A percentile compares a stretch with the other conserved stretches of the same genome.
Evolutionary conservation across 2,888 invertebrate genomes (phyloP).

Genomic region (Ophioninae sp.): DNA sequence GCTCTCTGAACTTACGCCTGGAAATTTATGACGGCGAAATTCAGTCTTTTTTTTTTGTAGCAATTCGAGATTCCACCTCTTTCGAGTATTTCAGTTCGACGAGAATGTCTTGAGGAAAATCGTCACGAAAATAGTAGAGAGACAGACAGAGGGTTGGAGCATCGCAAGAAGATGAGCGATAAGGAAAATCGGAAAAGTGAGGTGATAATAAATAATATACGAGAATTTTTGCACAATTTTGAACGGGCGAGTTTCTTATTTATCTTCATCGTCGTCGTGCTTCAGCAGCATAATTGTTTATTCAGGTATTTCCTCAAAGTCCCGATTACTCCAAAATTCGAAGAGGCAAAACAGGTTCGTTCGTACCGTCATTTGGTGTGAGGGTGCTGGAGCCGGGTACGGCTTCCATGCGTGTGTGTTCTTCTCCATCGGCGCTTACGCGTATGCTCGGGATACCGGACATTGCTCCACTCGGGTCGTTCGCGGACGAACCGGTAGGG

Average conservation of each 20-base stretch:
- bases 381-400: conserved; percentile 74
- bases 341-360: conserved; percentile 14
- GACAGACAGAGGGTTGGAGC: too few relatives aligned
- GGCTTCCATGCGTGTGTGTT: conserved; percentile 71
- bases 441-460: conserved; percentile 71
- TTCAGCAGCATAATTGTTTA: neutral
- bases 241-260: conserved; percentile 16
- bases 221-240: neutral
- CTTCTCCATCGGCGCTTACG: conserved; percentile 71
- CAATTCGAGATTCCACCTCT: neutral
- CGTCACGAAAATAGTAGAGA: neutral
- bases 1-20: conserved; percentile 85
- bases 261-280: conserved; percentile 13
- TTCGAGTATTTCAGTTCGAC: neutral
- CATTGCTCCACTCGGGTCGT: conserved; percentile 71
- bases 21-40: conserved; percentile 8
- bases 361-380: conserved; percentile 74
- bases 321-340: neutral
- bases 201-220: conserved; percentile 34
- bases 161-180: neutral
- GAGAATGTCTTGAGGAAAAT: neutral
- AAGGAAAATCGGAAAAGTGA: conserved; percentile 18
- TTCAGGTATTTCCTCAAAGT: neutral
- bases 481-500: conserved; percentile 68
- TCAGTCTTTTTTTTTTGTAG: neutral